phyloP scores from a whole-genome alignment of 1,140 invertebrate species.

The Eufriesea mexicana region DNA sequence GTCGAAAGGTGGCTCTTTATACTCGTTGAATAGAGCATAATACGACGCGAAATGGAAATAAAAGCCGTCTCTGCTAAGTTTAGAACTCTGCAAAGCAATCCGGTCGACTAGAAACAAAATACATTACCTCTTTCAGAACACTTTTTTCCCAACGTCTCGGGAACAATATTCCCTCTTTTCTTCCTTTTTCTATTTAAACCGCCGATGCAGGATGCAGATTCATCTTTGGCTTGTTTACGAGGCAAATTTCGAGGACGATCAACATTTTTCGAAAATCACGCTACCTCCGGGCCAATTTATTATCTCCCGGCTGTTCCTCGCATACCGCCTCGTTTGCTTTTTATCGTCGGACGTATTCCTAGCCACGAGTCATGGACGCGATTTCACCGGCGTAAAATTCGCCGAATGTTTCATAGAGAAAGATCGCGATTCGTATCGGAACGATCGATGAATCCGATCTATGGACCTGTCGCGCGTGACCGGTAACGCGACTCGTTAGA shows the following conservation, averaged over 20 bases:
- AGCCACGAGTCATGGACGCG: neutral
- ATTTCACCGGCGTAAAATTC: too few species aligned
- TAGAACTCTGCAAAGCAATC: conserved; percentile 17
- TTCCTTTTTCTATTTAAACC: neutral
- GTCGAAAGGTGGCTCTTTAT: conserved; percentile 14
- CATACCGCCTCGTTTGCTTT: neutral
- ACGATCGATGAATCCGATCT: too few species aligned
- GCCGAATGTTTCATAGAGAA: too few species aligned
- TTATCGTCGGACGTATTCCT: neutral
- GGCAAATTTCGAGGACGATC: conserved; percentile 16
- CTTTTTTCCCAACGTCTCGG: neutral
- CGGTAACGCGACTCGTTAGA: too few species aligned
- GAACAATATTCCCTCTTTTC: conserved; percentile 13
- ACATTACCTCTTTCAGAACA: conserved; percentile 14
- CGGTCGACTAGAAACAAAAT: neutral
- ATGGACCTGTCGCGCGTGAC: too few species aligned
- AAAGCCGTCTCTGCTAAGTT: conserved; percentile 21
- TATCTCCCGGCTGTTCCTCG: neutral
- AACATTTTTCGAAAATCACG: conserved; percentile 4
- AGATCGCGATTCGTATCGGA: too few species aligned
- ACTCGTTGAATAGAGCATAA: neutral
- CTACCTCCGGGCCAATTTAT: neutral
- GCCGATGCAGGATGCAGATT: conserved; percentile 7
- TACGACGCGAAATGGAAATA: conserved; percentile 1
- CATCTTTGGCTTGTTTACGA: conserved; percentile 16